A percentile compares a stretch with the other conserved stretches of the same genome.
Conservation (phyloP, 2,888 invertebrate genomes). For the Macrophya alboannulata region DNA sequence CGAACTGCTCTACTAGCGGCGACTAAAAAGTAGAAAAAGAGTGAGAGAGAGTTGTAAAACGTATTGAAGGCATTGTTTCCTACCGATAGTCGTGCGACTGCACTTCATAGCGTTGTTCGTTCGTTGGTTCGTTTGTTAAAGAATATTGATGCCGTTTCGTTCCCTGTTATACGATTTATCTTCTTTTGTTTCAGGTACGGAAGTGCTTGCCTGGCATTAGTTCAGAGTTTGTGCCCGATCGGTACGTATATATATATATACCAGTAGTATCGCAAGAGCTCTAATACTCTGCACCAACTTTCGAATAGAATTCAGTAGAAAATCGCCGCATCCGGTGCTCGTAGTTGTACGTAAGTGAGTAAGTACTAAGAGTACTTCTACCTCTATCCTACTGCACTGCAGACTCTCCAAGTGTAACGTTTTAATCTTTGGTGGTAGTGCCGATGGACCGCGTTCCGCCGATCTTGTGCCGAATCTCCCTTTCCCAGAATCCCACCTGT, state of each 20-base stretch:
- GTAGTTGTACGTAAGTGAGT: neutral
- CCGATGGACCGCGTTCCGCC: neutral
- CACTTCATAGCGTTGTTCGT: conserved; percentile 47
- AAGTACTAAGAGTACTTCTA: neutral
- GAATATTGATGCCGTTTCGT: conserved; percentile 53
- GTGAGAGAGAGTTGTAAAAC: conserved; percentile 48
- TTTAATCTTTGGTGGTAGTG: conserved; percentile 2
- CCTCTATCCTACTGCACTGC: neutral
- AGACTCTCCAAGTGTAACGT: neutral
- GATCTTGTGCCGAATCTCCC: neutral
- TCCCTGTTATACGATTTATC: conserved; percentile 48
- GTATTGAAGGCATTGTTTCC: conserved; percentile 52
- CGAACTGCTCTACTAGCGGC: conserved; percentile 1
- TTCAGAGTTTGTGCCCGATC: conserved; percentile 40
- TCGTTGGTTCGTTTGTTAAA: conserved; percentile 51
- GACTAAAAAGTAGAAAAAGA: conserved; percentile 11
- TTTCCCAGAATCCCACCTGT: neutral
- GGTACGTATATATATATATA: conserved; percentile 18
- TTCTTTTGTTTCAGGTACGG: conserved; percentile 55
- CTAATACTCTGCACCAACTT: conserved; percentile 1
- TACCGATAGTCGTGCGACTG: conserved; percentile 45
- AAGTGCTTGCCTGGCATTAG: conserved; percentile 49
- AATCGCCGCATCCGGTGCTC: conserved; percentile 18
- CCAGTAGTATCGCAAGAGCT: neutral
- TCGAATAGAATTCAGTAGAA: conserved; percentile 1